phyloP scores from a whole-genome alignment of 2,113 vertebrate genomes.

The Pyrgilauda ruficollis region DNA sequence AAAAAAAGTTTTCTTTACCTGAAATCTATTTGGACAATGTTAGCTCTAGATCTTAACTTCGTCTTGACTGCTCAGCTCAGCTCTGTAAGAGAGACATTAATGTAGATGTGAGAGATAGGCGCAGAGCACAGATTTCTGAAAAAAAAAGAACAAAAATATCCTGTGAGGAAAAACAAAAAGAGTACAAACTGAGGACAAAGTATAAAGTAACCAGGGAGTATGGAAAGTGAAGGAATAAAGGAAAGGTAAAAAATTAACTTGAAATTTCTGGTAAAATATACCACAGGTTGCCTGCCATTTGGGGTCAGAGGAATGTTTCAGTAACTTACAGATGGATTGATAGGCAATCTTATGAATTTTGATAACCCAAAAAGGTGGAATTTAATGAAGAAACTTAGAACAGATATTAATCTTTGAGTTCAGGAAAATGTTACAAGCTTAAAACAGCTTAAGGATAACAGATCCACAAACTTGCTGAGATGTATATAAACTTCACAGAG shows the following conservation, averaged over 20 bases:
- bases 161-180: background rate
- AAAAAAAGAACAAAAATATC: background rate
- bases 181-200: background rate
- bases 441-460: background rate
- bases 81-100: background rate
- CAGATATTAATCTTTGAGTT: background rate
- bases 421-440: background rate
- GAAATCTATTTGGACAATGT: background rate
- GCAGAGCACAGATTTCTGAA: background rate
- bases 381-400: background rate
- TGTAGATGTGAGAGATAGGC: background rate
- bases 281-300: background rate
- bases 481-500: background rate
- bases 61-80: background rate
- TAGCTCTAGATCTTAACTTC: background rate
- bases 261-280: background rate
- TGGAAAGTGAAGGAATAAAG: background rate
- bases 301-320: background rate
- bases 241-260: background rate
- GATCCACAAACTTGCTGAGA: background rate
- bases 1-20: background rate
- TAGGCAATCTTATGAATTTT: background rate
- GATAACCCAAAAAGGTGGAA: background rate
- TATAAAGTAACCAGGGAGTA: background rate
- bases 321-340: background rate